Evolutionary conservation across 2,888 invertebrate species (phyloP).

Genomic region (Napeogenes sylphis): DNA sequence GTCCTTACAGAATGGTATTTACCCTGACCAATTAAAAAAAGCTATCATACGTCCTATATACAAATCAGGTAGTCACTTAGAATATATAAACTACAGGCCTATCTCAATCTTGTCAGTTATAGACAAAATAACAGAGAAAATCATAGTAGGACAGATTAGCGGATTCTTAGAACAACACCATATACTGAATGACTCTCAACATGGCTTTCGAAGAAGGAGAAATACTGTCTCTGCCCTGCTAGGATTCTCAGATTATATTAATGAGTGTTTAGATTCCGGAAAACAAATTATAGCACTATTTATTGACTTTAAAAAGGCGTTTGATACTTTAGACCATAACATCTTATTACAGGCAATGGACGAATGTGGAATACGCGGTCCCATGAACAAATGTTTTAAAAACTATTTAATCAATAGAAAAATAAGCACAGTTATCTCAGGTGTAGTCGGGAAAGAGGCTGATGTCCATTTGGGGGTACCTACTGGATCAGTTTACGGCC

Average conservation of each 20-base stretch:
- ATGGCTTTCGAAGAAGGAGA: constrained; percentile 16
- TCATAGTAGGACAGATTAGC: constrained; percentile 21
- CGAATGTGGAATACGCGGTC: constrained; percentile 14
- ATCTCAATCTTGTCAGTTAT: constrained; percentile 23
- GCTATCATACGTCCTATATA: constrained; percentile 23
- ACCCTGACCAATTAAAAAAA: constrained; percentile 14
- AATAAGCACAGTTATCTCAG: constrained; percentile 2
- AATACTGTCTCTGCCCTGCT: constrained; percentile 13
- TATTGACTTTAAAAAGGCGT: constrained; percentile 20
- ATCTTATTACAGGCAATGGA: constrained; percentile 6
- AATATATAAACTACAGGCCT: constrained; percentile 22
- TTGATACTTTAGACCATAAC: neutral
- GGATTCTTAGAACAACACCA: constrained; percentile 15
- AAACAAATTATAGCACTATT: constrained; percentile 18
- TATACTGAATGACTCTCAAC: constrained; percentile 16
- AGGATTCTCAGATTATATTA: constrained; percentile 10
- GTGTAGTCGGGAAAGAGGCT: neutral
- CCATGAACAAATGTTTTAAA: constrained; percentile 9
- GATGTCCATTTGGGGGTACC: too few relatives aligned
- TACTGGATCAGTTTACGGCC: neutral
- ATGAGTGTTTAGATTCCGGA: constrained; percentile 13
- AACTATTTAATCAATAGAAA: constrained; percentile 10
- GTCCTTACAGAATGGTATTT: constrained; percentile 8
- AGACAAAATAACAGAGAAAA: constrained; percentile 26
- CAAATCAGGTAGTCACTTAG: constrained; percentile 14